These are phyloP conservation scores for Ambastaia sidthimunki DNA, from an alignment of 2,797 vertebrate species.

Conservation along the genomic window DNA sequence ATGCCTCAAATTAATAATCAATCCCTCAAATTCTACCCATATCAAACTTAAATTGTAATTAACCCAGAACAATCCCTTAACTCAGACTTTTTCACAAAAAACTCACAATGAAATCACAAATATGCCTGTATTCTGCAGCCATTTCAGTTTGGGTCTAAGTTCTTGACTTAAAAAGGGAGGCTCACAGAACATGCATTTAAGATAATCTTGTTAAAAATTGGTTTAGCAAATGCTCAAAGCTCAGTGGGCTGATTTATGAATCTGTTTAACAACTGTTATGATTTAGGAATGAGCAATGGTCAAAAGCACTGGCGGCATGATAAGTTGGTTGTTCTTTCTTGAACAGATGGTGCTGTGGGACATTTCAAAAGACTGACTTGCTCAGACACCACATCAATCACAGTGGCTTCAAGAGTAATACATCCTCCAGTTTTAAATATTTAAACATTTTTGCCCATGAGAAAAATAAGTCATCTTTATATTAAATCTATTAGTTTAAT, in stretches of 20 bases:
- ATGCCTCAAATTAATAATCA: no score
- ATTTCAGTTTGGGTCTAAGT: not conserved
- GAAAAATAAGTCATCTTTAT: no score
- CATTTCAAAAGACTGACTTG: conserved; percentile 23
- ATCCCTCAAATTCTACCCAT: no score
- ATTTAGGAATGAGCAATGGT: conserved; percentile 7
- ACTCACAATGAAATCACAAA: no score
- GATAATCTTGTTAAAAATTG: not conserved
- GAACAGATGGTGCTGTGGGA: conserved; percentile 21
- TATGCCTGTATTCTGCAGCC: not conserved
- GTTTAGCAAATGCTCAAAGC: not conserved
- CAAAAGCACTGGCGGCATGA: not conserved
- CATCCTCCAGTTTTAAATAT: no score
- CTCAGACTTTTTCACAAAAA: no score
- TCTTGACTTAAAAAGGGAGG: not conserved
- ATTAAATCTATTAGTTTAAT: no score
- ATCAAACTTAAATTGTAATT: no score
- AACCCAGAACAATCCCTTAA: no score
- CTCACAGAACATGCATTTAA: not conserved
- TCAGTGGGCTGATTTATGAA: not conserved
- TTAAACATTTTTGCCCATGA: no score
- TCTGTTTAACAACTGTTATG: conserved; percentile 6
- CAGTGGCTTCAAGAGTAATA: no score
- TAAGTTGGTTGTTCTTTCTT: not conserved
- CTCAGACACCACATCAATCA: conserved; percentile 20